phyloP scores from a whole-genome alignment of 2,888 invertebrate species.

The Chromoteleia sp. region DNA sequence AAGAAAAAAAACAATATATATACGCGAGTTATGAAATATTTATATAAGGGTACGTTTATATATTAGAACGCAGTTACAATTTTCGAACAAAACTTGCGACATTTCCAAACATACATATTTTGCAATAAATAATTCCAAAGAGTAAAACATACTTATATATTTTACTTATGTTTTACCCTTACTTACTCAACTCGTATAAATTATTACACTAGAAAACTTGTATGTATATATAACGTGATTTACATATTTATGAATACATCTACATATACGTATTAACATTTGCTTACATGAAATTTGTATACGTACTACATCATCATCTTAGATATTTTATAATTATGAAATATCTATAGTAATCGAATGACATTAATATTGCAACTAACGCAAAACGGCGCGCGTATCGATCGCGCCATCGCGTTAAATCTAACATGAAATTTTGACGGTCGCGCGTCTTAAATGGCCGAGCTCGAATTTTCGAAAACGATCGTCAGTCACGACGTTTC shows the following conservation, averaged over 20 bases:
- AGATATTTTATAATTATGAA: slow-evolving; percentile 64
- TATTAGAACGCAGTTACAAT: slow-evolving; percentile 59
- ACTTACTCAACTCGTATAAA: slow-evolving; percentile 65
- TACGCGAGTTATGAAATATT: slow-evolving; percentile 57
- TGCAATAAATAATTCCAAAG: slow-evolving; percentile 62
- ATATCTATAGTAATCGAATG: slow-evolving; percentile 60
- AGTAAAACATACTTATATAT: slow-evolving; percentile 68
- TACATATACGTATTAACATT: slow-evolving; percentile 67
- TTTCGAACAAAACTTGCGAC: slow-evolving; percentile 62
- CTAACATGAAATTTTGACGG: slow-evolving; percentile 34
- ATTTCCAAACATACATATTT: slow-evolving; percentile 60
- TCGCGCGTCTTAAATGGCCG: neutral
- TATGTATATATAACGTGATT: slow-evolving; percentile 64
- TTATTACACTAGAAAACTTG: slow-evolving; percentile 67
- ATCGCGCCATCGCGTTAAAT: slow-evolving; percentile 25
- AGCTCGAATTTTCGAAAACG: slow-evolving; percentile 38
- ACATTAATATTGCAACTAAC: slow-evolving; percentile 56
- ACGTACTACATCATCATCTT: slow-evolving; percentile 61
- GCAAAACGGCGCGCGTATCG: slow-evolving; percentile 45
- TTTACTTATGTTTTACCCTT: slow-evolving; percentile 68
- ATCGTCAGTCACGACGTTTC: slow-evolving; percentile 21
- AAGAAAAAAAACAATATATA: slow-evolving; percentile 21
- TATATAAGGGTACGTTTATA: slow-evolving; percentile 50
- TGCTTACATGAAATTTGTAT: slow-evolving; percentile 66
- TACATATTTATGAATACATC: slow-evolving; percentile 69